These are phyloP conservation scores for mouse (Mus musculus) DNA, from an alignment of 2,113 vertebrate species.

Conservation along the genomic window DNA sequence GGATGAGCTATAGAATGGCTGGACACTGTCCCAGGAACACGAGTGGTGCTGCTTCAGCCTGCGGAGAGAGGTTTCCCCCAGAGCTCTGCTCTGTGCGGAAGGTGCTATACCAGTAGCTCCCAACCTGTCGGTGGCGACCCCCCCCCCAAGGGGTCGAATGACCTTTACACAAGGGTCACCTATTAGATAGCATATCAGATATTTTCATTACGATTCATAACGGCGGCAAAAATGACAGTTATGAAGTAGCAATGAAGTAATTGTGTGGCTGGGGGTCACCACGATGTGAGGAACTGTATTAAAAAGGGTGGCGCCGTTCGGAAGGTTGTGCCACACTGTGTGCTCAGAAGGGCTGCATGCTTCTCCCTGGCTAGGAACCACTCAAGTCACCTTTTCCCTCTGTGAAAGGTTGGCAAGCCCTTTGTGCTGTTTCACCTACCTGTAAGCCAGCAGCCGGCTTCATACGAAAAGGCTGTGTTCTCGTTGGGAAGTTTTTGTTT, in stretches of 20 bases:
- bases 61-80: not conserved
- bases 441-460: not conserved
- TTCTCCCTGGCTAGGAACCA: not conserved
- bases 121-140: no score
- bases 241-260: no score
- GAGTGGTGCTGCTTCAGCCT: not conserved
- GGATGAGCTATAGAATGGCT: not conserved
- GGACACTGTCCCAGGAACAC: not conserved
- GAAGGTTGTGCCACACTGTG: no score
- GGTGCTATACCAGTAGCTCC: no score
- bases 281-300: no score
- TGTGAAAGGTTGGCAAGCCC: not conserved
- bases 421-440: not conserved
- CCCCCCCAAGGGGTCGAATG: no score
- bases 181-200: no score
- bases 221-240: no score
- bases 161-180: no score
- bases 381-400: not conserved
- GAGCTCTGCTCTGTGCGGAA: not conserved
- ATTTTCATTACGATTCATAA: no score
- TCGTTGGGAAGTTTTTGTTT: not conserved
- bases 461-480: not conserved
- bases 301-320: no score
- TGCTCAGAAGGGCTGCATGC: not conserved
- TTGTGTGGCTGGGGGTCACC: no score